Evolutionary conservation across 2,888 invertebrate genomes (phyloP).

Genomic region (Epirrhoe alternata): DNA sequence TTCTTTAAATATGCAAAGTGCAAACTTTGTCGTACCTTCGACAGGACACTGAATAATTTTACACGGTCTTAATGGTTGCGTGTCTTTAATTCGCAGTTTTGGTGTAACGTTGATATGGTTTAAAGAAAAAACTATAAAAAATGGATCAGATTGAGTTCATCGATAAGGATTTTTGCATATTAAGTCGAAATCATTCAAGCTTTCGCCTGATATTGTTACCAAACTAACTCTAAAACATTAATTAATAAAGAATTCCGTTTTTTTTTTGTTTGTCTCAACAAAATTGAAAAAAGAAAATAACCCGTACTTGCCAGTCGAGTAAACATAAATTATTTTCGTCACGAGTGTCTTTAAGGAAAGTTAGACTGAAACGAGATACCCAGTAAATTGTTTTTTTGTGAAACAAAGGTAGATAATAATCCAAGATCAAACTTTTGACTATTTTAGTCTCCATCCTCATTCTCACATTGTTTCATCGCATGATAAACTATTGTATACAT

Average conservation of each 20-base stretch:
- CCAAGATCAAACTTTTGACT: not conserved
- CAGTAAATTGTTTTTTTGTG: no score
- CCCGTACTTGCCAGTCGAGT: no score
- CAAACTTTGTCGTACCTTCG: slow-evolving; percentile 78
- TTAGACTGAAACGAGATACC: no score
- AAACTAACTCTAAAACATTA: no score
- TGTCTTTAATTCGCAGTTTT: slow-evolving; percentile 75
- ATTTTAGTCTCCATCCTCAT: slow-evolving; percentile 29
- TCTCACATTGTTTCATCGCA: slow-evolving; percentile 49
- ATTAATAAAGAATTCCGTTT: no score
- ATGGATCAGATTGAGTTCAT: slow-evolving; percentile 45
- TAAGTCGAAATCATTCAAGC: not conserved
- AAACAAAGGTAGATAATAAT: no score
- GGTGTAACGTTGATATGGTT: slow-evolving; percentile 65
- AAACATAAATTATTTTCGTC: no score
- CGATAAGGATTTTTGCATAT: slow-evolving; percentile 20
- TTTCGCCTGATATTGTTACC: no score
- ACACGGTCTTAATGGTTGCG: slow-evolving; percentile 81
- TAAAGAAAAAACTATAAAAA: slow-evolving; percentile 50
- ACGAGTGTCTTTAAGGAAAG: no score
- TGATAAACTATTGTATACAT: slow-evolving; percentile 53
- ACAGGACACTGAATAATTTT: slow-evolving; percentile 82
- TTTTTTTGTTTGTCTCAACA: no score
- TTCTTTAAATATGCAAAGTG: slow-evolving; percentile 83
- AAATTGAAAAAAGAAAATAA: no score